phyloP scores from a whole-genome alignment of 2,113 vertebrate genomes.

The Psephotus haematonotus region DNA sequence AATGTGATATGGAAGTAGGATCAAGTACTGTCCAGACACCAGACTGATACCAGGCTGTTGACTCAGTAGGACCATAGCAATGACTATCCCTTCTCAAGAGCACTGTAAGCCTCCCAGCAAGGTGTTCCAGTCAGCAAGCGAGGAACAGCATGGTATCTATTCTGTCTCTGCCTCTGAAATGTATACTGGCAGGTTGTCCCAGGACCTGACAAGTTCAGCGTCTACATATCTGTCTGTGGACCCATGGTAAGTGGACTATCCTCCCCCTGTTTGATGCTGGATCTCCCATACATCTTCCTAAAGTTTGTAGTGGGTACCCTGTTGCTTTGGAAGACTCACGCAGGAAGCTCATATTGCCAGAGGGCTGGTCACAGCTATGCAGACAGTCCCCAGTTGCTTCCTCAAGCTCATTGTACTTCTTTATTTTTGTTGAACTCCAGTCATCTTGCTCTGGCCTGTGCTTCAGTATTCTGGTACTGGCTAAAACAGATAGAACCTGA shows the following conservation, averaged over 20 bases:
- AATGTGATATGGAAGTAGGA: not conserved
- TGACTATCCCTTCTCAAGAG: not conserved
- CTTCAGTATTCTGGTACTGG: not conserved
- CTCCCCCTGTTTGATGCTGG: not conserved
- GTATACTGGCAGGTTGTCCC: not conserved
- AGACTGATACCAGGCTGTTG: not conserved
- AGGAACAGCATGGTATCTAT: not conserved
- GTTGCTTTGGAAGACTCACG: not conserved
- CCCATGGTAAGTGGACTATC: not conserved
- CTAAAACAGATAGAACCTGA: not conserved
- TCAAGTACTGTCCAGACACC: not conserved
- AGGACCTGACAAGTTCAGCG: not conserved
- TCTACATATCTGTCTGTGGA: not conserved
- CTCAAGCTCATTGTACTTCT: not conserved
- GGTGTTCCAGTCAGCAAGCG: not conserved
- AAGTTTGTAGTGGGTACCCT: not conserved
- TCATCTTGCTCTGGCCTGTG: not conserved
- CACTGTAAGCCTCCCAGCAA: not conserved
- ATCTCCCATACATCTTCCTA: not conserved
- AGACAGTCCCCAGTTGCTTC: not conserved
- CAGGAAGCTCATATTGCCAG: not conserved
- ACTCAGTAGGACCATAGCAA: not conserved
- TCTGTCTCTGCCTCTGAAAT: not conserved
- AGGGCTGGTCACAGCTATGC: not conserved
- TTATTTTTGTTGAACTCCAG: not conserved